A percentile compares a stretch with the other conserved stretches of the same genome.
Evolutionary conservation across 2,888 invertebrate genomes (phyloP).

Genomic region (Hydraecia micacea): DNA sequence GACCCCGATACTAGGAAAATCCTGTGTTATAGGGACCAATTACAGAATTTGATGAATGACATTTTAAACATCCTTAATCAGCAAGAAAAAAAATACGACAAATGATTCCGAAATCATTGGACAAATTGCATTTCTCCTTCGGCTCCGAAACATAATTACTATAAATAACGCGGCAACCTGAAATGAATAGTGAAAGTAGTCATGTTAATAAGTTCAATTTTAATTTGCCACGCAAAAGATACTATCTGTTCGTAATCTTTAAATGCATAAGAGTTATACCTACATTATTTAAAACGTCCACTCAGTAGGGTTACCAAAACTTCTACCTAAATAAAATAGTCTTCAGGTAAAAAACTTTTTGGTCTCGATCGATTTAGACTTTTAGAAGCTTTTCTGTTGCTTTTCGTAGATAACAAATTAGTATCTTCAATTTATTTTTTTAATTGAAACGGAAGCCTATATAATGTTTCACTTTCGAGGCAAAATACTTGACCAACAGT

Average conservation of each 20-base stretch:
- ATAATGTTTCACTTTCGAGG: too few relatives aligned
- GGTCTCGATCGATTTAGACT: background rate
- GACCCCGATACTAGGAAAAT: too few relatives aligned
- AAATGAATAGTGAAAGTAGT: constrained; percentile 21
- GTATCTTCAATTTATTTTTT: background rate
- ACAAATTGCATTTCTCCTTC: constrained; percentile 1
- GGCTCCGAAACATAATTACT: background rate
- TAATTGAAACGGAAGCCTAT: background rate
- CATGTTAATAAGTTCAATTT: constrained; percentile 22
- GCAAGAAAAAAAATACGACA: background rate
- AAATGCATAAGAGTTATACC: background rate
- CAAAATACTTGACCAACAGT: background rate
- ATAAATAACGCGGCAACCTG: constrained; percentile 3
- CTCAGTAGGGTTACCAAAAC: background rate
- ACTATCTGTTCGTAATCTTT: constrained; percentile 19
- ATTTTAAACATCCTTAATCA: background rate
- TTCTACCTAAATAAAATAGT: background rate
- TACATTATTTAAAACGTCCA: constrained; percentile 1
- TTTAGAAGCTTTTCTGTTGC: background rate
- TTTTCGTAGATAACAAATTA: background rate
- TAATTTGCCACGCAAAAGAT: constrained; percentile 6
- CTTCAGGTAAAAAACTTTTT: background rate
- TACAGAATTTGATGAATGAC: too few relatives aligned
- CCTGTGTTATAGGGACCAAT: too few relatives aligned
- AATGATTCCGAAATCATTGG: background rate